Percentiles rank a stretch among this genome's conserved stretches.
Conservation (phyloP, 53 echinoderm and acorn worm genomes). For the Arbacia lixula region DNA sequence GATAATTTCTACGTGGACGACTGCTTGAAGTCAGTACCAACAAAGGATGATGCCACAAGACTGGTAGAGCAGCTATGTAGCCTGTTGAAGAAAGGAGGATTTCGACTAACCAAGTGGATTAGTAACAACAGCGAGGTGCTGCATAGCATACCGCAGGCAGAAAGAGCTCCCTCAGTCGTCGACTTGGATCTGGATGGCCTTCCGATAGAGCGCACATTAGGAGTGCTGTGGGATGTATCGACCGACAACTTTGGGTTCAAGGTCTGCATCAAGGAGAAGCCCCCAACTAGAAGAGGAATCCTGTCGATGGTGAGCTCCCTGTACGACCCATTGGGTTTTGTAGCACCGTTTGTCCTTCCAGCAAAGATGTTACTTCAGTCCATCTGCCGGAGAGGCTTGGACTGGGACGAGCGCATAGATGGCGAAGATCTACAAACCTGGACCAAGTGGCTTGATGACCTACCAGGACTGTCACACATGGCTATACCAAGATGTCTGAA, state of each 20-base stretch:
- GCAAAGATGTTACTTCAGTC: conserved; percentile 60
- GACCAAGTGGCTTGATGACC: conserved; percentile 47
- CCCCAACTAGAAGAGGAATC: conserved; percentile 55
- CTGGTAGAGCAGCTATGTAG: conserved; percentile 44
- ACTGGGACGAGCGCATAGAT: conserved; percentile 57
- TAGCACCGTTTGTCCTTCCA: conserved; percentile 65
- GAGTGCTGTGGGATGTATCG: conserved; percentile 63
- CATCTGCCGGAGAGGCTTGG: conserved; percentile 36
- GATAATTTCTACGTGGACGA: conserved; percentile 66
- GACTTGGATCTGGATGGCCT: conserved; percentile 58
- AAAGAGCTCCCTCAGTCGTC: conserved; percentile 57
- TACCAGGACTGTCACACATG: conserved; percentile 4
- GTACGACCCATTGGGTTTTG: conserved; percentile 66
- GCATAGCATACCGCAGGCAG: conserved; percentile 53
- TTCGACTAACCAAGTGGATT: conserved; percentile 73
- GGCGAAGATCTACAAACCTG: conserved; percentile 45
- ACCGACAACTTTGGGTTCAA: conserved; percentile 59
- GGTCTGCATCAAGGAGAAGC: conserved; percentile 47
- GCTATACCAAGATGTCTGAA: conserved; percentile 44
- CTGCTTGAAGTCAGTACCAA: conserved; percentile 60
- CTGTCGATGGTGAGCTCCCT: conserved; percentile 63
- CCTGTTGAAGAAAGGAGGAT: conserved; percentile 66
- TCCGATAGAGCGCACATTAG: conserved; percentile 56
- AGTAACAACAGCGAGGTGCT: conserved; percentile 64
- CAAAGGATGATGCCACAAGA: conserved; percentile 44